Evolutionary conservation across 2,888 invertebrate species (phyloP).

Genomic region (Cephus pulcher): DNA sequence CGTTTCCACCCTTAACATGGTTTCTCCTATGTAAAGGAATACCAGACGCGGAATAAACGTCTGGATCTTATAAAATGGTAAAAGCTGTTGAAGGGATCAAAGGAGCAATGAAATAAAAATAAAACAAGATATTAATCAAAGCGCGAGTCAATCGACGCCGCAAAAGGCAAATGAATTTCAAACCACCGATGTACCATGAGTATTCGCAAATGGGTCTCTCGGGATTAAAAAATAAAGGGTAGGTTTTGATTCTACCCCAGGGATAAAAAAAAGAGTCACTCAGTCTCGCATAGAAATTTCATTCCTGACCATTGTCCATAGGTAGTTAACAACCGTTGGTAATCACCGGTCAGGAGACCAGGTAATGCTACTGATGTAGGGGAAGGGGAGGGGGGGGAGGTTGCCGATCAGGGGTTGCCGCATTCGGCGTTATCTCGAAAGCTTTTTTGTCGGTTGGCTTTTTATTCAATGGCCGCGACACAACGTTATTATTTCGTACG

Average conservation of each 20-base stretch:
- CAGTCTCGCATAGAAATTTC: background rate
- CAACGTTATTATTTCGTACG: background rate
- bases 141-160: background rate
- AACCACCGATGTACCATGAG: background rate
- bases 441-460: background rate
- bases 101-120: background rate
- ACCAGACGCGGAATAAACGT: background rate
- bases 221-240: background rate
- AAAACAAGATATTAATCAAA: background rate
- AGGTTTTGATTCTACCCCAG: background rate
- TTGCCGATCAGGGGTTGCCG: background rate
- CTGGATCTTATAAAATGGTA: background rate
- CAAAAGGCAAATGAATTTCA: background rate
- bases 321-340: background rate
- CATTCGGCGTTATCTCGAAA: background rate
- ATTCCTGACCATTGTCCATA: background rate
- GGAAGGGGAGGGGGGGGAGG: background rate
- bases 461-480: background rate
- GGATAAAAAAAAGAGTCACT: background rate
- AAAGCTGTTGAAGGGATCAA: background rate
- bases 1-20: background rate
- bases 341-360: background rate
- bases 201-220: background rate
- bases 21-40: background rate
- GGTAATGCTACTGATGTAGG: background rate